phyloP scores from a whole-genome alignment of 2,797 vertebrate species.

The Peromyscus melanophrys region DNA sequence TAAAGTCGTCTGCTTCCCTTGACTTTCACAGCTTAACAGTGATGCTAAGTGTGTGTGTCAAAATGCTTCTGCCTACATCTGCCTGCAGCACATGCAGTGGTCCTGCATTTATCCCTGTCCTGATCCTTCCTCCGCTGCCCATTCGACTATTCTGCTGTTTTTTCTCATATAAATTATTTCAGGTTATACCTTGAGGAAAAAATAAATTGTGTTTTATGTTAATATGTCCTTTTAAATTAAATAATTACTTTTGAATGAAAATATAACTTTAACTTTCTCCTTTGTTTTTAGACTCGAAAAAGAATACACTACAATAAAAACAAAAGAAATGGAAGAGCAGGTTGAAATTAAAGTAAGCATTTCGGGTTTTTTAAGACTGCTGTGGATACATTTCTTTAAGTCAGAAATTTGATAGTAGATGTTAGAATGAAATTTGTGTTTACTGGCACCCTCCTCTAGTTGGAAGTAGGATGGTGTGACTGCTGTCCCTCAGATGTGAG shows the following conservation, averaged over 20 bases:
- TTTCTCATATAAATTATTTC: conserved; percentile 44
- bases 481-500: conserved; percentile 23
- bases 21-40: neutral
- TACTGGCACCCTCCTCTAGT: neutral
- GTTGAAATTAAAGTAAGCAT: conserved; percentile 98
- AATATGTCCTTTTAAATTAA: conserved; percentile 46
- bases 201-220: conserved; percentile 61
- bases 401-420: conserved; percentile 1
- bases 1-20: neutral
- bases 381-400: conserved; percentile 2
- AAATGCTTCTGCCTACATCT: neutral
- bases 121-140: neutral
- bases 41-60: neutral
- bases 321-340: conserved; percentile 99
- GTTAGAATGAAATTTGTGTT: neutral
- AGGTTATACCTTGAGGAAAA: neutral
- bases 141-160: neutral
- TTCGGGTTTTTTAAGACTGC: neutral
- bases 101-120: neutral
- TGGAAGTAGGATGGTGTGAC: conserved; percentile 1
- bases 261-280: conserved; percentile 26
- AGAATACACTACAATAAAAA: conserved; percentile 99
- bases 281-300: conserved; percentile 95
- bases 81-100: neutral
- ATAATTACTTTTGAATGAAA: conserved; percentile 61